Evolutionary conservation across 1,140 invertebrate genomes (phyloP).

Genomic region (Drosophila murphyi): DNA sequence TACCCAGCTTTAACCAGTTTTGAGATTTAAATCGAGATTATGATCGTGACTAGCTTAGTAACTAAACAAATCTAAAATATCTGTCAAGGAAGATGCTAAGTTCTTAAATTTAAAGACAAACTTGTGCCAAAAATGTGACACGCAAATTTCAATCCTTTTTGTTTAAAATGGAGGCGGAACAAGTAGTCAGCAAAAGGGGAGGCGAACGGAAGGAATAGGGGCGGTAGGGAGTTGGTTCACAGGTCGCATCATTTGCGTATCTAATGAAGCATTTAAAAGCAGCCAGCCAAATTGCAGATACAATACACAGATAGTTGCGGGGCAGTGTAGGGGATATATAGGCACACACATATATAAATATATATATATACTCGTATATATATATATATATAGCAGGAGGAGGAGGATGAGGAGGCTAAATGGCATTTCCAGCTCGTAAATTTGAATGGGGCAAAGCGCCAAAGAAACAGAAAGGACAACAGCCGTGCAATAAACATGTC

Average conservation of each 20-base stretch:
- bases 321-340: constrained; percentile 1
- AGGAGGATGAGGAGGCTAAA: constrained; percentile 19
- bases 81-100: no score
- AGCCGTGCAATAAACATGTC: constrained; percentile 52
- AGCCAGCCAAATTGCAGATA: constrained; percentile 30
- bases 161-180: neutral
- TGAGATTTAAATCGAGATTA: no score
- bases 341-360: neutral
- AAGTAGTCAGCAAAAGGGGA: neutral
- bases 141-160: constrained; percentile 24
- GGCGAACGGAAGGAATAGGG: no score
- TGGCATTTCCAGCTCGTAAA: constrained; percentile 65
- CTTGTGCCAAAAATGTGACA: neutral
- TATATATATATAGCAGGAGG: no score
- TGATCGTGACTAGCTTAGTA: no score
- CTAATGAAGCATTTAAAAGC: constrained; percentile 69
- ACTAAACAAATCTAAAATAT: no score
- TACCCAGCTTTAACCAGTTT: no score
- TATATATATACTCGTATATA: no score
- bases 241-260: constrained; percentile 61
- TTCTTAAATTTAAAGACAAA: neutral
- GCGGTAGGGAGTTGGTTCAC: neutral
- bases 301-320: constrained; percentile 15
- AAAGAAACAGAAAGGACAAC: constrained; percentile 13
- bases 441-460: constrained; percentile 51